phyloP scores from a whole-genome alignment of 2,113 vertebrate genomes.

The Hypanus sabinus region DNA sequence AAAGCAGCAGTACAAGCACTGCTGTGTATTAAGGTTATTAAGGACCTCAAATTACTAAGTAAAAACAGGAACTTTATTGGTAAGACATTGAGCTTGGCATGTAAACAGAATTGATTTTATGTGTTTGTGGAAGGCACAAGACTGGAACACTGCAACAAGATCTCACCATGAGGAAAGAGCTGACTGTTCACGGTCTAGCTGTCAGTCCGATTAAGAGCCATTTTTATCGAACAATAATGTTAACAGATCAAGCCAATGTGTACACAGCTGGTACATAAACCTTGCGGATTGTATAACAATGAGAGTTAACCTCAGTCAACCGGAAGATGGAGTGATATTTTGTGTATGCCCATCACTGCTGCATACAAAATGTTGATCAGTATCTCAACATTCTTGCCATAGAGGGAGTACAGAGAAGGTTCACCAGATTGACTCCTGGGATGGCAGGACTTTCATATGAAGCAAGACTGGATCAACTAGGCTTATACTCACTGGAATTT shows the following conservation, averaged over 20 bases:
- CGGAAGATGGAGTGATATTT: background rate
- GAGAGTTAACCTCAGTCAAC: background rate
- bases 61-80: background rate
- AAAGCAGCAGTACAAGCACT: background rate
- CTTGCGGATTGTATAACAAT: background rate
- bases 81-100: background rate
- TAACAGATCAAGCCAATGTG: background rate
- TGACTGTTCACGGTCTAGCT: background rate
- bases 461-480: no score
- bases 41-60: background rate
- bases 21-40: background rate
- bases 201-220: background rate
- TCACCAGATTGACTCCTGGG: no score
- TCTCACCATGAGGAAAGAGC: slow-evolving; percentile 4
- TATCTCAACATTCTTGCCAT: background rate
- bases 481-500: no score
- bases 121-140: background rate
- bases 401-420: no score
- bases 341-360: background rate
- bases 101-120: background rate
- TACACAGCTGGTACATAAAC: background rate
- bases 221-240: background rate
- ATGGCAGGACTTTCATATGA: no score
- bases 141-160: background rate
- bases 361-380: background rate